A percentile compares a stretch with the other conserved stretches of the same genome.
These are phyloP conservation scores for Thera britannica DNA, from an alignment of 2,888 invertebrate species.

Conservation along the genomic window DNA sequence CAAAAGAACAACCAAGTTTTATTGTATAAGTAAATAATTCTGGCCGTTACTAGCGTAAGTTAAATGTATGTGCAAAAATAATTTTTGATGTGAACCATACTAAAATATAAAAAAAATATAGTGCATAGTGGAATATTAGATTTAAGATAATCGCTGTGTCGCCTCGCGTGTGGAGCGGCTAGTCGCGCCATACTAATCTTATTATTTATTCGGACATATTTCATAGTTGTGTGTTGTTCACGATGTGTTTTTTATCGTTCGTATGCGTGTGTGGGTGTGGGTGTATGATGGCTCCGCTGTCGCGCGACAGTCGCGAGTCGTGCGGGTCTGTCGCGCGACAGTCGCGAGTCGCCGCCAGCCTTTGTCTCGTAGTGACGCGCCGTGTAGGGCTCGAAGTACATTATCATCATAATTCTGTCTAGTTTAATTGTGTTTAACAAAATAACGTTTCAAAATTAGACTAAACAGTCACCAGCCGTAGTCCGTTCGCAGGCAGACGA, in stretches of 20 bases:
- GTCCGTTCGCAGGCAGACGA: conserved; percentile 18
- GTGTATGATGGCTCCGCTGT: conserved; percentile 28
- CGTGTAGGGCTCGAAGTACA: conserved; percentile 29
- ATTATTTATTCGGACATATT: conserved; percentile 50
- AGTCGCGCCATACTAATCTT: conserved; percentile 27
- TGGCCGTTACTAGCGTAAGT: conserved; percentile 61
- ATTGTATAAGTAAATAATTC: conserved; percentile 35
- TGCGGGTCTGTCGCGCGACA: background rate
- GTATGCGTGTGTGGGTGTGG: conserved; percentile 41
- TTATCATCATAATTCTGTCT: conserved; percentile 28
- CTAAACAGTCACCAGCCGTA: conserved; percentile 19
- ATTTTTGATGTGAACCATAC: conserved; percentile 67
- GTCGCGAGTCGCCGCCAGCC: conserved; percentile 36
- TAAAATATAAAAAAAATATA: conserved; percentile 50
- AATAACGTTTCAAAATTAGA: conserved; percentile 12
- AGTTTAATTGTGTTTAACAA: conserved; percentile 15
- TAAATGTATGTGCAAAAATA: conserved; percentile 58
- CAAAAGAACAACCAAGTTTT: conserved; percentile 24
- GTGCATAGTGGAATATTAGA: conserved; percentile 45
- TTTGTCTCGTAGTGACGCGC: conserved; percentile 36
- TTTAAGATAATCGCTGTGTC: conserved; percentile 38
- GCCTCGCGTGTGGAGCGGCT: conserved; percentile 33
- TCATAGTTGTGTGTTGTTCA: conserved; percentile 57
- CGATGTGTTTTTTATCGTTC: conserved; percentile 50
- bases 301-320: background rate